Conservation (phyloP, 2,797 vertebrate genomes). For the Simalia tracyae region DNA sequence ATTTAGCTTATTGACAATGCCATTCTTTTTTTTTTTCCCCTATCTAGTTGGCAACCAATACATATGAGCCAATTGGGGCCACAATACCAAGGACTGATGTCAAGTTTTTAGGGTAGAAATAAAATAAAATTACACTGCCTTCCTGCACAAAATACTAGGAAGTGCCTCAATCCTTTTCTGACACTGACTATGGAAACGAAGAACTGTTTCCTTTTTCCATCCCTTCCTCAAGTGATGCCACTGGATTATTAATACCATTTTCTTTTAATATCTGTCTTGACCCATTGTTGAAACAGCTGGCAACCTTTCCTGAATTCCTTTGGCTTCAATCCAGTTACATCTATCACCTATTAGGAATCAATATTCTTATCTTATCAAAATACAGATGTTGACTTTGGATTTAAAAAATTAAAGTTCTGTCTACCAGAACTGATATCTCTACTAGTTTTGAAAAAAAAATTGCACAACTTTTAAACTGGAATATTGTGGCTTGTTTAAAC, state of each 20-base stretch:
- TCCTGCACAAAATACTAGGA: not conserved
- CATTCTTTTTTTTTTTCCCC: not conserved
- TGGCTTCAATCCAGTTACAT: not conserved
- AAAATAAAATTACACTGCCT: not conserved
- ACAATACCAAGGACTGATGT: not conserved
- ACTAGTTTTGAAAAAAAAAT: not conserved
- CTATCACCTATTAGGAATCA: not conserved
- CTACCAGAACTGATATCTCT: not conserved
- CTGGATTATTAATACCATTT: not conserved
- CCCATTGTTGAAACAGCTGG: not conserved
- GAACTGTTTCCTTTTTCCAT: not conserved
- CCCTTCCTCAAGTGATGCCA: not conserved
- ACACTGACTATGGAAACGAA: not conserved
- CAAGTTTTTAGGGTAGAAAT: not conserved
- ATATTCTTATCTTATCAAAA: not conserved
- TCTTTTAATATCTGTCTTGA: not conserved
- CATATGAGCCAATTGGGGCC: not conserved
- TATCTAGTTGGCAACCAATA: not conserved
- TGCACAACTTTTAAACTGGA: not conserved
- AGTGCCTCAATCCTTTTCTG: not conserved
- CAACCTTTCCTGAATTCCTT: not conserved
- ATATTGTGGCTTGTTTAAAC: not conserved
- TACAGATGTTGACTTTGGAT: not conserved
- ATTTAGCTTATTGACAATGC: not conserved
- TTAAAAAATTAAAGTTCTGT: not conserved